phyloP scores from a whole-genome alignment of 2,113 vertebrate species.

The Cacatua alba region DNA sequence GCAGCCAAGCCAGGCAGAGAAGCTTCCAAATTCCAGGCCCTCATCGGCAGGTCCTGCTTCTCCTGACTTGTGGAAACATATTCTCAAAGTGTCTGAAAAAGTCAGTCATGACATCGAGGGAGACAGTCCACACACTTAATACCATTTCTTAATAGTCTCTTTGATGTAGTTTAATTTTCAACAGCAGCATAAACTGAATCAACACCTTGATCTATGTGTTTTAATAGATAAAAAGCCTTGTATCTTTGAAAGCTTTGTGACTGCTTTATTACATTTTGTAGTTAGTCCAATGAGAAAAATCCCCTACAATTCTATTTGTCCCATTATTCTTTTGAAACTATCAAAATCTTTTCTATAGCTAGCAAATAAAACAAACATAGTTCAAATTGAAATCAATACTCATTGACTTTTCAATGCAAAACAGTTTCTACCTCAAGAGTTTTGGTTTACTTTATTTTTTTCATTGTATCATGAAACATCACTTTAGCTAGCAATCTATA shows the following conservation, averaged over 20 bases:
- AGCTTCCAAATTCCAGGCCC: neutral
- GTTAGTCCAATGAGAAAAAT: neutral
- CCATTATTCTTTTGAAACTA: neutral
- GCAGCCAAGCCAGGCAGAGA: neutral
- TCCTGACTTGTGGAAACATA: neutral
- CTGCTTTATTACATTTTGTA: neutral
- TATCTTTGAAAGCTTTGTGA: neutral
- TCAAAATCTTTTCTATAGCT: conserved; percentile 11
- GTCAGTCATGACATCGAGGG: neutral
- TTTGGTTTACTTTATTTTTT: conserved; percentile 8
- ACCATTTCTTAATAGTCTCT: neutral
- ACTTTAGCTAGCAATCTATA: neutral
- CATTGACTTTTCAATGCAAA: conserved; percentile 51
- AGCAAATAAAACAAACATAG: neutral
- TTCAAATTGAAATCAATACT: conserved; percentile 55
- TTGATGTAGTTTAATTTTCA: neutral
- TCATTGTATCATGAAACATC: neutral
- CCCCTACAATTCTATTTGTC: neutral
- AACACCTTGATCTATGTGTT: neutral
- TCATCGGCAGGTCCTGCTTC: neutral
- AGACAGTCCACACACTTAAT: neutral
- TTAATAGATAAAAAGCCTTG: neutral
- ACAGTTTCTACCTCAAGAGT: neutral
- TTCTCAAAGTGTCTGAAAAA: neutral
- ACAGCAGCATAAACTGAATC: neutral